Evolutionary conservation across 2,888 invertebrate species (phyloP), one percentile per base, ranked within the genome.

Genomic region (Saturnia pavonia): DNA sequence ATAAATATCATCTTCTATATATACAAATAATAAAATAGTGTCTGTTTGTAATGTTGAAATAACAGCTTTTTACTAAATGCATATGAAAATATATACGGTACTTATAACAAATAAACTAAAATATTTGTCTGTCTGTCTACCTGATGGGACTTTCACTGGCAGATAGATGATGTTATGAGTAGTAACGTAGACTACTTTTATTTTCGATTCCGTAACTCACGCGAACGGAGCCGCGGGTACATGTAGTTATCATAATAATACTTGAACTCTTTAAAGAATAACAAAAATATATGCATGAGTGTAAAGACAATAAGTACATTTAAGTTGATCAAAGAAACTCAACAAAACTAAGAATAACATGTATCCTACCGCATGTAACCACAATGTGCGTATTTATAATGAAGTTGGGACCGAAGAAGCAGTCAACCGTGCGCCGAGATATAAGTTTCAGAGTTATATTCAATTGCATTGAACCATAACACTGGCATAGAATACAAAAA

Each of bases 391-490:
- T 73, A 74, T 71, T 70, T 70, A 70, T 69, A 73, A 69, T 71
- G 34, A 65, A 68, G 70, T 66, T 34, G 71, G 65, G 40, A 65
- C 67, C 43, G 66, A 57, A 57, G 67, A 60, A 67, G 68, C 71
- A 70, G 65, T 68, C 69, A 65, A 67, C 67, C 65, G 65, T 72
- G 70, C 54, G 67, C 60, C 43, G 68, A 69, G 69, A 69, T 54
- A 66, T 70, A 54, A 54, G 70, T 70, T 70, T 70, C 66, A 25
- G 22, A 70, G 67, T 54, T 54, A 70, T 67, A 73, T 73, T 74
- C 65, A 14, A 72, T 78, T 74, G 73, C 77, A 76, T 63, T 67
- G 45, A 72, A 67, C 45, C 51, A 68, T 73, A 65, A 65, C 67
- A 65, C 57, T 27, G 65, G 51, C 22, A 51, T 45, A n/a, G 42